Conservation (phyloP, 1,140 invertebrate genomes). For the Drosophila santomea region DNA sequence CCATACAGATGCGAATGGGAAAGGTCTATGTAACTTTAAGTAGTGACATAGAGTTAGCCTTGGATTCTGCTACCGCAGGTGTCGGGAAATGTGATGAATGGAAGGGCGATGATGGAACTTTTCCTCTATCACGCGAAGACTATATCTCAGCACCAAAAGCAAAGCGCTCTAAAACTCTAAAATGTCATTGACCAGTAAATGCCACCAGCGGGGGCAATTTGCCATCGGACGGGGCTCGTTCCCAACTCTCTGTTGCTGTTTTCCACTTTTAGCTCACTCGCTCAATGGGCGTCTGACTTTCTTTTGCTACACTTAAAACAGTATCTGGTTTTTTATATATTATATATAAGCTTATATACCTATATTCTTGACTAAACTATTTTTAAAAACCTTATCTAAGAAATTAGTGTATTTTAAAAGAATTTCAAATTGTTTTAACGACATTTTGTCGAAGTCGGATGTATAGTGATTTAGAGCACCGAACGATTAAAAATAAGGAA, state of each 20-base stretch:
- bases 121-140: slow-evolving; percentile 64
- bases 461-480: too few species aligned
- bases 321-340: neutral
- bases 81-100: slow-evolving; percentile 4
- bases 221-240: slow-evolving; percentile 33
- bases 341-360: too few species aligned
- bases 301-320: slow-evolving; percentile 45
- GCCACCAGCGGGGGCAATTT: slow-evolving; percentile 61
- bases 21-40: slow-evolving; percentile 64
- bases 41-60: slow-evolving; percentile 71
- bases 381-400: too few species aligned
- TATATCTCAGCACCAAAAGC: slow-evolving; percentile 17
- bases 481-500: too few species aligned
- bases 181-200: slow-evolving; percentile 82
- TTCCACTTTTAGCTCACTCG: slow-evolving; percentile 76
- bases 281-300: slow-evolving; percentile 59
- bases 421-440: too few species aligned
- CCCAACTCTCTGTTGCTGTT: slow-evolving; percentile 41
- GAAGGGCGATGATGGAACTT: slow-evolving; percentile 46
- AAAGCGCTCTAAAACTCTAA: slow-evolving; percentile 49
- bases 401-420: too few species aligned
- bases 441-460: too few species aligned
- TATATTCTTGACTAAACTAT: too few species aligned
- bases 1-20: slow-evolving; percentile 52
- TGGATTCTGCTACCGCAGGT: slow-evolving; percentile 29